Percentiles rank a stretch among this genome's conserved stretches.
Evolutionary conservation across 1,140 invertebrate species (phyloP).

Genomic region (Drosophila parabipectinata): DNA sequence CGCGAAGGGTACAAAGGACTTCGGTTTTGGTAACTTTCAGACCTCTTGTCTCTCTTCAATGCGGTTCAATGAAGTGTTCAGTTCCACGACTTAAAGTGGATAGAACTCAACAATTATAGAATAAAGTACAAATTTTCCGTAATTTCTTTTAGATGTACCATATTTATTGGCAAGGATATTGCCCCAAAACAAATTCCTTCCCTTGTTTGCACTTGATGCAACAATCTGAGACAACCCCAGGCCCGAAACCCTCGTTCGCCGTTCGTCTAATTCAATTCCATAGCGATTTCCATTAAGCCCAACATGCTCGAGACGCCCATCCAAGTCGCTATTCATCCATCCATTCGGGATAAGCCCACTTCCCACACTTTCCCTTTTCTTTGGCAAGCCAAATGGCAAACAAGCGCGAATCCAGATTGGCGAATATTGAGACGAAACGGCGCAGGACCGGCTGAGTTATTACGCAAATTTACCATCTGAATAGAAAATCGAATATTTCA

Average conservation of each 20-base stretch:
- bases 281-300: conserved; percentile 29
- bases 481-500: conserved; percentile 77
- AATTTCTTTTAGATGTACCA: background rate
- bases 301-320: conserved; percentile 39
- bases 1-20: conserved; percentile 14
- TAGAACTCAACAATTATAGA: background rate
- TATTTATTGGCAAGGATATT: background rate
- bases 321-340: conserved; percentile 33
- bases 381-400: conserved; percentile 55
- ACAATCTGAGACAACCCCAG: background rate
- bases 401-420: conserved; percentile 29
- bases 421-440: conserved; percentile 21
- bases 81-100: background rate
- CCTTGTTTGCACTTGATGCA: conserved; percentile 20
- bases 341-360: conserved; percentile 27
- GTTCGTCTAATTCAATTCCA: conserved; percentile 45
- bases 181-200: background rate
- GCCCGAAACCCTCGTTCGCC: conserved; percentile 14
- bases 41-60: background rate
- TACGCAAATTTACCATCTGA: conserved; percentile 73
- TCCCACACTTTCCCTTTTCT: conserved; percentile 19
- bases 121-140: too few species aligned
- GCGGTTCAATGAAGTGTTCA: background rate
- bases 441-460: conserved; percentile 50
- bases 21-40: conserved; percentile 18